A percentile compares a stretch with the other conserved stretches of the same genome.
Conservation (phyloP, 2,888 invertebrate species). For the Drosophila algonquin region DNA sequence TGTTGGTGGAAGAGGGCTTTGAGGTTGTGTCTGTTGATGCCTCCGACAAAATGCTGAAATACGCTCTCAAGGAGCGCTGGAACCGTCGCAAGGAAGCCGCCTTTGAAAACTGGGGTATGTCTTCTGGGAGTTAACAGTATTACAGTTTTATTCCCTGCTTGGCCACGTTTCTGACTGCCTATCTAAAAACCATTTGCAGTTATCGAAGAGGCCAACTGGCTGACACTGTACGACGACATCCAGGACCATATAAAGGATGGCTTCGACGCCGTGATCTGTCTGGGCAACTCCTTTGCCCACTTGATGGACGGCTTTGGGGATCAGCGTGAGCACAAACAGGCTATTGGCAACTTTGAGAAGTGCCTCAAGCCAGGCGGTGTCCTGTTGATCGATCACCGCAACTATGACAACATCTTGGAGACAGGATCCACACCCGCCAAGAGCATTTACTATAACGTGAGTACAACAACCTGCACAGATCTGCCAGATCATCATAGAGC, state of each 20-base stretch:
- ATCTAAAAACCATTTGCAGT: constrained; percentile 84
- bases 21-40: constrained; percentile 94
- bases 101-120: constrained; percentile 93
- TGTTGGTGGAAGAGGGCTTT: constrained; percentile 94
- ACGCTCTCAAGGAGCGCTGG: constrained; percentile 94
- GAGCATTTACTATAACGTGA: constrained; percentile 95
- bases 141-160: neutral
- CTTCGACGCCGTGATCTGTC: constrained; percentile 94
- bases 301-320: constrained; percentile 91
- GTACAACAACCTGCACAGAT: constrained; percentile 73
- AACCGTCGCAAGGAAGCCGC: constrained; percentile 89
- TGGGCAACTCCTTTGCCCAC: constrained; percentile 96
- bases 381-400: constrained; percentile 93
- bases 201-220: constrained; percentile 96
- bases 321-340: constrained; percentile 91
- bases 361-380: constrained; percentile 94
- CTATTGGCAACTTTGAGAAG: constrained; percentile 91
- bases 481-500: constrained; percentile 8
- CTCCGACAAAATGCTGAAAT: constrained; percentile 96
- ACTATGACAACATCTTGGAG: constrained; percentile 92
- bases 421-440: constrained; percentile 91
- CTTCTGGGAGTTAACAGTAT: rapidly evolving
- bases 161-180: neutral
- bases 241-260: constrained; percentile 86
- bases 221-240: constrained; percentile 91